Conservation (phyloP, 2,888 invertebrate species). For the Polymixis lichenea region DNA sequence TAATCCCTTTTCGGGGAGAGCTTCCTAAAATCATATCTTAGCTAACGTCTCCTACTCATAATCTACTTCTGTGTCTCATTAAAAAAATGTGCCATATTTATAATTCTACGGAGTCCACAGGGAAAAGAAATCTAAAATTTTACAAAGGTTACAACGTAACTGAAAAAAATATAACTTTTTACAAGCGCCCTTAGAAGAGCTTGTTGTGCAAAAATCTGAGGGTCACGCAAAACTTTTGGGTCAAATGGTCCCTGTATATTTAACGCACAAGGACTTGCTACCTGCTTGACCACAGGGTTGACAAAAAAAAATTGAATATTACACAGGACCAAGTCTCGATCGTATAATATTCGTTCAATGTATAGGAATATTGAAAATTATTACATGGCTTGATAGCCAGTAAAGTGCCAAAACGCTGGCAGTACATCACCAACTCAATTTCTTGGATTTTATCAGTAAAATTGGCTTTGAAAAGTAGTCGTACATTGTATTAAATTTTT, state of each 20-base stretch:
- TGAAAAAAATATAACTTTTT: constrained; percentile 35
- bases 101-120: constrained; percentile 14
- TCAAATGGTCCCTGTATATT: constrained; percentile 49
- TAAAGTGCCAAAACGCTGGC: background rate
- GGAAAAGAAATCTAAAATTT: constrained; percentile 20
- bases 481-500: too few species aligned
- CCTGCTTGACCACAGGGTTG: constrained; percentile 43
- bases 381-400: background rate
- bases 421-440: background rate
- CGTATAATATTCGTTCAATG: constrained; percentile 2
- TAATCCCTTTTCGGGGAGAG: too few species aligned
- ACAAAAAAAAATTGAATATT: background rate
- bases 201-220: constrained; percentile 36
- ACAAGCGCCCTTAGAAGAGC: constrained; percentile 16
- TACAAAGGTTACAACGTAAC: background rate
- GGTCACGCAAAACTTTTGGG: constrained; percentile 56
- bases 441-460: constrained; percentile 14
- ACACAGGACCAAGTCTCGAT: background rate
- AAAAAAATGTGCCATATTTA: background rate
- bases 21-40: too few species aligned
- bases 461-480: constrained; percentile 2
- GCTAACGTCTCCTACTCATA: too few species aligned
- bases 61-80: too few species aligned
- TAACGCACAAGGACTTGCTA: constrained; percentile 24
- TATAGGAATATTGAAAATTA: constrained; percentile 20